Base-by-base conservation (phyloP, 2,113 vertebrate genomes). In the Ascaphus truei region DNA sequence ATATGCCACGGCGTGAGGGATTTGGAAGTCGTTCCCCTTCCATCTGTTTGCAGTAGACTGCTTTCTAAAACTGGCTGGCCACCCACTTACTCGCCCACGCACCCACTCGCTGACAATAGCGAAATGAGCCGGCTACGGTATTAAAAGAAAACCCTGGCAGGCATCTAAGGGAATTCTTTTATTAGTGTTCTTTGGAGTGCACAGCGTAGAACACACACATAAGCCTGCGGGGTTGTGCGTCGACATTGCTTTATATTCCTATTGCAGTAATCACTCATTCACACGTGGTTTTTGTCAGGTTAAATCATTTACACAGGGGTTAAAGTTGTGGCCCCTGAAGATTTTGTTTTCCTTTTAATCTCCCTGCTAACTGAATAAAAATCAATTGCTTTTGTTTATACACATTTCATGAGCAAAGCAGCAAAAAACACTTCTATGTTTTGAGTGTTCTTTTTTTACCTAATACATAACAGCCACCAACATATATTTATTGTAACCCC, bases 41-140 rank as follows among this genome's bases (percentile, higher is more conserved):
- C 78, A 84, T 84, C 80, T 79, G 81, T 80, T 72, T 76, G 72
- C 79, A 83, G 80, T 81, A 80, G 81, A 79, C 69, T 73, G 75
- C 67, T 74, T 76, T 84, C 78, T 81, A 83, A 83, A 81, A 79
- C 78, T 72, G 71, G 79, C 75, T 79, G 72, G 25, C 75, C 80
- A 78, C 77, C 77, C 77, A 78, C 77, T 25, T 76, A 1, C 30
- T 77, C 81, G 78, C 83, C 83, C 77, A 84, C 81, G 66, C 77
- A 80, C 33, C 76, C 76, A 78, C 79, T 73, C 71, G 0, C 72
- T 77, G 76, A 79, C 74, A 81, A 62, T 75, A 75, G 77, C 68
- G 63, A 76, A 76, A 80, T 62, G 75, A 73, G 67, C 77, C 71
- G 75, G 73, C 76, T 67, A 80, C 43, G 41, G 73, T 73, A 81